Evolutionary conservation across 2,888 invertebrate species (phyloP).

Genomic region (Mythimna ferrago): DNA sequence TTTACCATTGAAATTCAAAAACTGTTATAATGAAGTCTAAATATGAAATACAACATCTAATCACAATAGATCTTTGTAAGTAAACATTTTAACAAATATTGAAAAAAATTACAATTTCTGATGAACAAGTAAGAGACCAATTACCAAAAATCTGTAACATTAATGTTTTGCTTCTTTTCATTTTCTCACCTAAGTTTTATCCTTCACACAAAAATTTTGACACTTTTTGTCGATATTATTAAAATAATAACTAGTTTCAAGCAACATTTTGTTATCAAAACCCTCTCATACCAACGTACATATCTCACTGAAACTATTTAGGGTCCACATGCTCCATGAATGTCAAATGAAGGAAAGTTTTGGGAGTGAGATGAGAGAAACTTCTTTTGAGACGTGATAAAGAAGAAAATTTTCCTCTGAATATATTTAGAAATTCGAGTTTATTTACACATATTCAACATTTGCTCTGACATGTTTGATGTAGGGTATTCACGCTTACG

Average conservation of each 20-base stretch:
- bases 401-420: slow-evolving; percentile 67
- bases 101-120: no score
- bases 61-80: no score
- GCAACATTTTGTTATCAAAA: slow-evolving; percentile 54
- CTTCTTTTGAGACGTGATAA: slow-evolving; percentile 74
- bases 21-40: background rate
- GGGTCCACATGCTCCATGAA: slow-evolving; percentile 74
- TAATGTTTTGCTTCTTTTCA: background rate
- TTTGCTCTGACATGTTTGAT: slow-evolving; percentile 49
- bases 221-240: slow-evolving; percentile 18
- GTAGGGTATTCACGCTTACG: slow-evolving; percentile 14
- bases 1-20: background rate
- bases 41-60: no score
- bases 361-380: slow-evolving; percentile 72
- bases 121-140: no score
- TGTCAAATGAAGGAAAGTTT: slow-evolving; percentile 77
- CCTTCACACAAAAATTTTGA: background rate
- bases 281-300: slow-evolving; percentile 54
- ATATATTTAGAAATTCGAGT: slow-evolving; percentile 64
- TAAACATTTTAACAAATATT: no score
- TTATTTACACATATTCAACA: slow-evolving; percentile 55
- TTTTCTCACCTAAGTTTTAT: background rate
- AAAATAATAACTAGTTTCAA: slow-evolving; percentile 29
- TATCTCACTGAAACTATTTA: slow-evolving; percentile 76
- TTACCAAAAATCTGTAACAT: no score